Base-by-base conservation (phyloP, 1,140 invertebrate species). In the Sinella curviseta region DNA sequence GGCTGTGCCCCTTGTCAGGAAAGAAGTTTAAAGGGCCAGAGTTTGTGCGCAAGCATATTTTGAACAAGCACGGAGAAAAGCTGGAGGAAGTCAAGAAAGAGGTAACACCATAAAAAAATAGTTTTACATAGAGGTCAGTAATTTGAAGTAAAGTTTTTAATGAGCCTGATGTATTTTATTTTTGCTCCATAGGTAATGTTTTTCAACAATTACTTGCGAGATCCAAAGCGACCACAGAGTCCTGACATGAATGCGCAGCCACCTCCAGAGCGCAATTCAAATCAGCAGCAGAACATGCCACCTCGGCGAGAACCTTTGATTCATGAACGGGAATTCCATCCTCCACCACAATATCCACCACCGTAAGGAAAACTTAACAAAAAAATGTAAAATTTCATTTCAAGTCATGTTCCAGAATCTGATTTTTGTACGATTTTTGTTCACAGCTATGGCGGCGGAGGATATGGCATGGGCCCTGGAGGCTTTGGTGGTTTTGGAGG, bases 21-120 rank as follows among this genome's bases (percentile, higher is more conserved):
- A 99, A 99, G 86, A 99, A 99, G 86, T 99, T 99, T 87, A 99
- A 99, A 87, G 98, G 97, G 0, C 97, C 98, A 0, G 97, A 99
- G 85, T 99, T 99, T 88, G 97, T 99, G 17, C 92, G 96, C 36
- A 99, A 99, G 86, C 98, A 99, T 86, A 98, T 99, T 60, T 94
- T 97, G 83, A 99, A 98, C 86, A 99, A 99, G 85, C 97, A 99
- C 86, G 91, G 87, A 0, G 98, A 99, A 84, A 98, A 99, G 88
- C 92, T 99, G 28, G 95, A 98, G 24, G 96, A 99, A 88, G 97
- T 99, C 0, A 94, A 94, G 82, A 95, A 96, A 84, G 97, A 99
- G 88, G 96, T 92, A 82, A 31, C 2, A 60, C n/a, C 30, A 70
- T 3, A 8, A 24, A 48, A 26, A 67, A n/a, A n/a, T n/a, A n/a